These are phyloP conservation scores for Oryzias woworae DNA, from an alignment of 2,113 vertebrate genomes.

Conservation along the genomic window DNA sequence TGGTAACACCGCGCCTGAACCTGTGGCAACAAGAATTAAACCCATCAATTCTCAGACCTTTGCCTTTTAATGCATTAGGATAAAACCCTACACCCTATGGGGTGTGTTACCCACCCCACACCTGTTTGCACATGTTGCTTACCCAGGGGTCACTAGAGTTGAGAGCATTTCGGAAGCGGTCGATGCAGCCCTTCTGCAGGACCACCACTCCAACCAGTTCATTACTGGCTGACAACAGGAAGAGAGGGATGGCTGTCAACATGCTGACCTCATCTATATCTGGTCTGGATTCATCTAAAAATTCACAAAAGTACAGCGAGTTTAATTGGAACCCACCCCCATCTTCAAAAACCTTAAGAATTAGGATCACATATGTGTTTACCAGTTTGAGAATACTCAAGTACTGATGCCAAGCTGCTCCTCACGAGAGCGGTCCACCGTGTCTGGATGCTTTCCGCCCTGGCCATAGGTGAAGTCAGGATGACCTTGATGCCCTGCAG, in stretches of 20 bases:
- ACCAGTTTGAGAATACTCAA: constrained; percentile 93
- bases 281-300: constrained; percentile 83
- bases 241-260: constrained; percentile 91
- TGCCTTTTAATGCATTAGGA: background rate
- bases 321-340: background rate
- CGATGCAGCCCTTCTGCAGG: constrained; percentile 92
- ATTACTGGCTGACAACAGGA: constrained; percentile 89
- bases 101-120: background rate
- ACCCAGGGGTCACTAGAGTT: constrained; percentile 94
- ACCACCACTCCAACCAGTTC: constrained; percentile 92
- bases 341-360: background rate
- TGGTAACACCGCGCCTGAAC: constrained; percentile 97
- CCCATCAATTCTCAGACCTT: constrained; percentile 1
- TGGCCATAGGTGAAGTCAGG: constrained; percentile 86
- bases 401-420: constrained; percentile 91
- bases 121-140: constrained; percentile 24
- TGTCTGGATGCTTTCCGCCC: constrained; percentile 82
- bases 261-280: constrained; percentile 90
- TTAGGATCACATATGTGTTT: background rate
- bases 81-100: background rate
- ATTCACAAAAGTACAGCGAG: background rate
- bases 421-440: constrained; percentile 94
- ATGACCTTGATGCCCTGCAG: constrained; percentile 95
- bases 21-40: constrained; percentile 63
- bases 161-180: constrained; percentile 87